Evolutionary conservation across 30 jellyfish, hydroid and myxozoan genomes (phyloP), one percentile per base, ranked within the genome.

Genomic region (Aurelia sp.): DNA sequence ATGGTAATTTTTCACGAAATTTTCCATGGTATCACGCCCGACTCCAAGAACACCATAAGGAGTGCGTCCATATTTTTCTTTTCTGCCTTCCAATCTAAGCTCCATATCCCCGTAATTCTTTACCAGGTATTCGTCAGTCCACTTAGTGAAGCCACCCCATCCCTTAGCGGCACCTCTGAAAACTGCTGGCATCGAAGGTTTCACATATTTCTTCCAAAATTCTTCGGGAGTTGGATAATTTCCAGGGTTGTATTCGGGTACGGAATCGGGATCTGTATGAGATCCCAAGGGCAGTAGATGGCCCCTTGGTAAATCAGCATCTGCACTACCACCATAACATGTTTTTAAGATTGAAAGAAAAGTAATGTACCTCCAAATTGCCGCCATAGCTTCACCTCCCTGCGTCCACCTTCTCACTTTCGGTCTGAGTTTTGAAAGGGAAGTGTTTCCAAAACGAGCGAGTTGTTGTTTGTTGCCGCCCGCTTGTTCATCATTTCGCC

Each of bases 251-350:
- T 79, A 59, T 62, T 90, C 97, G 44, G 88, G 96, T 4, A 91
- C 94, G 6, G 84, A 15, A 17, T 81, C 95, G 61, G 98, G 96
- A 31, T 86, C 84, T 27, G 73, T 62, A 78, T 92, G 98, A 13
- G 91, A 75, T 11, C 98, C 98, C 23, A 92, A 64, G 21, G 98
- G 98, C 80, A 79, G 86, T 78, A 79, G n/a, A 62, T 92, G 98
- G 70, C 93, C 93, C 62, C 58, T 62, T 6, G 82, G 93, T 5
- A 66, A 16, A 33, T 10, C 55, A 53, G 20, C 35, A 10, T 53
- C 85, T 6, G 41, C 72, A 48, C 71, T 72, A 21, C 85, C 37
- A 70, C 50, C 18, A 71, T 13, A 82, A 50, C 74, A 69, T 18
- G 40, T 59, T 64, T 40, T 10, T 35, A 63, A 65, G 31, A 79